phyloP scores from a whole-genome alignment of 2,113 vertebrate species.

The Triplophysa tibetana region DNA sequence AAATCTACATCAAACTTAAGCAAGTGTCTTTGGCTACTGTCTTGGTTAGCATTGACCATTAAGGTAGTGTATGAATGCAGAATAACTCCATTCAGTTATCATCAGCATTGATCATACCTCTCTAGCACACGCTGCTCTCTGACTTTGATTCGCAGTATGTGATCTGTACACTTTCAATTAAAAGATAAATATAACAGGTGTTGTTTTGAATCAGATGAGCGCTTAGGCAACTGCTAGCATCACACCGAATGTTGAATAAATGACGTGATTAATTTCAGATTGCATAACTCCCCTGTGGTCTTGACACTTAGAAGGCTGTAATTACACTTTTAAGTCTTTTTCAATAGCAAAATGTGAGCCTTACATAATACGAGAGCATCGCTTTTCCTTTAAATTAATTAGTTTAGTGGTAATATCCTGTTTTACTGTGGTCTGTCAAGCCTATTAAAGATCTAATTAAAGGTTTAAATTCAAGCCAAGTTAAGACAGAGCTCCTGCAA shows the following conservation, averaged over 20 bases:
- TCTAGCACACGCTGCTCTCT: neutral
- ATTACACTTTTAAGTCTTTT: slow-evolving; percentile 8
- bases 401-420: slow-evolving; percentile 5
- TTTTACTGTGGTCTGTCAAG: slow-evolving; percentile 11
- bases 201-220: slow-evolving; percentile 35
- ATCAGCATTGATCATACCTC: slow-evolving; percentile 9
- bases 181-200: slow-evolving; percentile 68
- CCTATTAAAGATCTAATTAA: neutral
- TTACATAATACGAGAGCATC: neutral
- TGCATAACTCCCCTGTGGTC: slow-evolving; percentile 30
- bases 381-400: slow-evolving; percentile 5
- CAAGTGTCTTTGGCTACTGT: too few relatives aligned
- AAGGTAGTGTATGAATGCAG: neutral
- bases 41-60: too few relatives aligned
- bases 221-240: slow-evolving; percentile 50
- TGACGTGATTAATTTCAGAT: slow-evolving; percentile 33
- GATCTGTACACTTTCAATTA: slow-evolving; percentile 64
- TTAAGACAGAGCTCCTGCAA: neutral
- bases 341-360: neutral
- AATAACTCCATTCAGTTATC: neutral
- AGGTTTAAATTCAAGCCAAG: neutral
- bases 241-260: slow-evolving; percentile 60
- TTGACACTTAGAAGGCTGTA: slow-evolving; percentile 11
- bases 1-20: too few relatives aligned
- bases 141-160: slow-evolving; percentile 45